Evolutionary conservation across 2,797 vertebrate genomes (phyloP), one percentile per base, ranked within the genome.

Genomic region (Poliocrania exsul): DNA sequence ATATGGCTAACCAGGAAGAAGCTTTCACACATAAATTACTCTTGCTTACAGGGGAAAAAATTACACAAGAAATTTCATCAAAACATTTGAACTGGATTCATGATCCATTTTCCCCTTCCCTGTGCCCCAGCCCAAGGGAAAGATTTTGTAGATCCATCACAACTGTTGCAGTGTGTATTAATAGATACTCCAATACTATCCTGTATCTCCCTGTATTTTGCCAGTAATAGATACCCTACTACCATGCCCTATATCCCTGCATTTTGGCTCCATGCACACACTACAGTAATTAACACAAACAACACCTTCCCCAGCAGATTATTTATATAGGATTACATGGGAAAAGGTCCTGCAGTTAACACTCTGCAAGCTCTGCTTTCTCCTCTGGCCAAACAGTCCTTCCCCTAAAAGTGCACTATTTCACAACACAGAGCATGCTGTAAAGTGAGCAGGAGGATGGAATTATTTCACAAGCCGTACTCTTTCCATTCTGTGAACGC

Each of bases 321-420:
- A 64, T 75, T 69, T 71, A 31, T 11, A 47, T 0, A 18, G 35
- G 5, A 38, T 54, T 60, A 70, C 0, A 1, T 2, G 11, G 33
- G 33, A 60, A 60, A 72, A 85, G 46, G 40, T 66, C 10, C 56
- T 71, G 54, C 42, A 9, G 0, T 49, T 42, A 58, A 54, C 7
- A 6, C 19, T 19, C 14, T 10, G 13, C n/a, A 50, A 74, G 31
- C 25, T 50, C 53, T 29, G 13, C n/a, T 49, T 78, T 53, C n/a
- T 58, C 44, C 54, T 77, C 47, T 26, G 29, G 60, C 19, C 46
- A 77, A n/a, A 28, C 0, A 70, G 9, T 8, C 37, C 40, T 28
- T 56, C 15, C 26, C 16, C n/a, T 46, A 19, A 10, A 67, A 84
- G 23, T 28, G 72, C 29, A 31, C 29, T 10, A 14, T 19, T 49